Evolutionary conservation across 1,140 invertebrate species (phyloP).

Genomic region (Ptiloglossa arizonensis): DNA sequence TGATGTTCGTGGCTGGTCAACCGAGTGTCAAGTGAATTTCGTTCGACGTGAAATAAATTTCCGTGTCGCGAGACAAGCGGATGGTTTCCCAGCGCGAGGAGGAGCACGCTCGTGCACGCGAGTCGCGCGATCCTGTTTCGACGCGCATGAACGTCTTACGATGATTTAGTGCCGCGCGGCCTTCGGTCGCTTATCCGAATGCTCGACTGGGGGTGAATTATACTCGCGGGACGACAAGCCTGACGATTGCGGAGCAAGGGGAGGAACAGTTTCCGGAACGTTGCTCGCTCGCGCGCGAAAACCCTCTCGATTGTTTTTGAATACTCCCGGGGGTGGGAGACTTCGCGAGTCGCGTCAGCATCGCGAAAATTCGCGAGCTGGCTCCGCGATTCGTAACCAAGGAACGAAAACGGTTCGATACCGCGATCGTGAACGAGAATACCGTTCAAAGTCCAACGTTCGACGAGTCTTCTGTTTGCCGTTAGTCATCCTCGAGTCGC

Average conservation of each 20-base stretch:
- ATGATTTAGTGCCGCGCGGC: slow-evolving; percentile 58
- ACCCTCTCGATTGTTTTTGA: background rate
- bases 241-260: background rate
- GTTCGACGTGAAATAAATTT: slow-evolving; percentile 47
- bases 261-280: background rate
- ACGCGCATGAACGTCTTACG: slow-evolving; percentile 55
- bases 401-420: too few species aligned
- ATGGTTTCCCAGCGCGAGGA: background rate
- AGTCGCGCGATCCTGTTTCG: slow-evolving; percentile 35
- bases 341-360: background rate
- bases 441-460: background rate
- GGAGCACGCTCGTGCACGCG: slow-evolving; percentile 10
- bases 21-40: slow-evolving; percentile 43
- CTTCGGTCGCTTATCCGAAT: slow-evolving; percentile 31
- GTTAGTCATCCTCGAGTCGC: too few species aligned
- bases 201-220: slow-evolving; percentile 41
- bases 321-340: background rate
- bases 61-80: slow-evolving; percentile 28
- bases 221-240: slow-evolving; percentile 26
- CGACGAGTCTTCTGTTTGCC: too few species aligned
- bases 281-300: background rate
- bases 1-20: background rate
- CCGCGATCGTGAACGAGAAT: background rate
- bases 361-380: background rate
- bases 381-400: background rate